Evolutionary conservation across 2,888 invertebrate genomes (phyloP).

Genomic region (Labia minor): DNA sequence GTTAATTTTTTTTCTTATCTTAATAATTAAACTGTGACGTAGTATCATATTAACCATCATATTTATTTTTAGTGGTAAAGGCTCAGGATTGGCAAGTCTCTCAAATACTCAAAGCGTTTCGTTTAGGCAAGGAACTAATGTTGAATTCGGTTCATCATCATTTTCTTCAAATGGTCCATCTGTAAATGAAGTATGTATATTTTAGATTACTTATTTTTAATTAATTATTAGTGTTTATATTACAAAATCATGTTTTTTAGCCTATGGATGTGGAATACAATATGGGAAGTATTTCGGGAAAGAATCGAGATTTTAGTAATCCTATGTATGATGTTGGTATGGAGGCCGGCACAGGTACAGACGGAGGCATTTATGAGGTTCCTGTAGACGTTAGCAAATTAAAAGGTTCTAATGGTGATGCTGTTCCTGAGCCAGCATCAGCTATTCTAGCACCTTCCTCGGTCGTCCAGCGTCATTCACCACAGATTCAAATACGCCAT

Average conservation of each 20-base stretch:
- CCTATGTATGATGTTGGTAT: slow-evolving; percentile 87
- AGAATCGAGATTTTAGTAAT: slow-evolving; percentile 88
- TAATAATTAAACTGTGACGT: background rate
- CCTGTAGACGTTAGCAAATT: slow-evolving; percentile 60
- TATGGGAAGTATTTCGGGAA: slow-evolving; percentile 62
- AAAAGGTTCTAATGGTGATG: slow-evolving; percentile 34
- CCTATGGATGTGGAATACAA: slow-evolving; percentile 68
- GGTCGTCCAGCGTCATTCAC: slow-evolving; percentile 65
- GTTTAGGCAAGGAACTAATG: slow-evolving; percentile 86
- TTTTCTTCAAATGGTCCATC: slow-evolving; percentile 34
- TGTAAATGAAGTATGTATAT: slow-evolving; percentile 34
- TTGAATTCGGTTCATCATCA: slow-evolving; percentile 61
- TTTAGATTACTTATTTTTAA: background rate
- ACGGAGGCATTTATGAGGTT: slow-evolving; percentile 63
- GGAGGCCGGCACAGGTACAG: slow-evolving; percentile 30
- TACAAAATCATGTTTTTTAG: slow-evolving; percentile 34
- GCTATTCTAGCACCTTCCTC: slow-evolving; percentile 72
- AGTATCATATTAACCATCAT: no score
- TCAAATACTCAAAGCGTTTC: slow-evolving; percentile 84
- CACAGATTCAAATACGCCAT: slow-evolving; percentile 60
- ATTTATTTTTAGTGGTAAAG: slow-evolving; percentile 56
- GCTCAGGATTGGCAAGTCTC: slow-evolving; percentile 63
- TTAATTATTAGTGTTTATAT: no score
- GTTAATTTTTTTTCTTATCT: slow-evolving; percentile 34
- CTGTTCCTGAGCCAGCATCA: slow-evolving; percentile 45